Evolutionary conservation across 2,888 invertebrate species (phyloP).

Genomic region (Nomada fabriciana): DNA sequence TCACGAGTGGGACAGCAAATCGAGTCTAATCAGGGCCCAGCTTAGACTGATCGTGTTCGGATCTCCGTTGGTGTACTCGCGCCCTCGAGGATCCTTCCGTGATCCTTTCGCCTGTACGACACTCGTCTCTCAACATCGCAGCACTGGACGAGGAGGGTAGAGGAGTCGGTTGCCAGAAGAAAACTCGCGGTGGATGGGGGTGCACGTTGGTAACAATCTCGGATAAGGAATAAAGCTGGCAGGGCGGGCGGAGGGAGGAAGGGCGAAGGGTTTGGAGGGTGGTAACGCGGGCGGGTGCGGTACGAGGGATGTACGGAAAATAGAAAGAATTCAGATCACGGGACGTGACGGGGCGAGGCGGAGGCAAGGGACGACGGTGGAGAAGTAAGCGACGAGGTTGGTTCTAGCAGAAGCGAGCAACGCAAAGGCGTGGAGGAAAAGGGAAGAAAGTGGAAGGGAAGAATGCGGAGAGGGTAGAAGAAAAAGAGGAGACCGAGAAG

Average conservation of each 20-base stretch:
- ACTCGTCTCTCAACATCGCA: constrained; percentile 60
- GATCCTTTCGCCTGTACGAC: constrained; percentile 56
- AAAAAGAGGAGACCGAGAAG: constrained; percentile 42
- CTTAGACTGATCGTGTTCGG: constrained; percentile 46
- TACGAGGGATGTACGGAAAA: constrained; percentile 77
- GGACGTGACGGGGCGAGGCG: constrained; percentile 69
- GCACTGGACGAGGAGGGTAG: neutral
- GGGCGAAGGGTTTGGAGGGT: constrained; percentile 52
- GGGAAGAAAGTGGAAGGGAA: constrained; percentile 30
- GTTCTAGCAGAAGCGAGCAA: constrained; percentile 63
- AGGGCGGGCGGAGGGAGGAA: constrained; percentile 42
- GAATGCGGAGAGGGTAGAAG: constrained; percentile 37
- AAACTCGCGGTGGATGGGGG: constrained; percentile 61
- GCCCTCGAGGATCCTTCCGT: constrained; percentile 38
- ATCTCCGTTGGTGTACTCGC: constrained; percentile 21
- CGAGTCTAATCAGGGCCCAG: constrained; percentile 57
- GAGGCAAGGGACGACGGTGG: constrained; percentile 22
- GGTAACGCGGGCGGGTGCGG: constrained; percentile 62
- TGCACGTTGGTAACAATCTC: constrained; percentile 82
- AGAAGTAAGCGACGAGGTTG: constrained; percentile 58
- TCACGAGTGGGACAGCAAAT: constrained; percentile 29
- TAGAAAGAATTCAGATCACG: constrained; percentile 83
- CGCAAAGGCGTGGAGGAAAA: constrained; percentile 30
- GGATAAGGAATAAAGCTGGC: constrained; percentile 81
- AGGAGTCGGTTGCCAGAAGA: constrained; percentile 45